Evolutionary conservation across 2,113 vertebrate genomes (phyloP).

Genomic region (Coregonus clupeaformis): DNA sequence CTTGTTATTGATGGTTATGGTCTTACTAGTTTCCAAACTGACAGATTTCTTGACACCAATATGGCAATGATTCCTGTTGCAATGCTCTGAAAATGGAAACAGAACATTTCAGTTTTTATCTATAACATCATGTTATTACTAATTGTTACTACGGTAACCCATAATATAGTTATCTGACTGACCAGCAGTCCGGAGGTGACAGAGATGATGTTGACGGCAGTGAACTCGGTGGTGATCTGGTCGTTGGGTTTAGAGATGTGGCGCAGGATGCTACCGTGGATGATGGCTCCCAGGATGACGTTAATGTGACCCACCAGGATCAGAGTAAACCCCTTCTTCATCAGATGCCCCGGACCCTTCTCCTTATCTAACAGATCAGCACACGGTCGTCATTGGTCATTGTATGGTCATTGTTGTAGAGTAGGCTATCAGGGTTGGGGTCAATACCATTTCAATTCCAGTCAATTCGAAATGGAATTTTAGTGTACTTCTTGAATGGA

Average conservation of each 20-base stretch:
- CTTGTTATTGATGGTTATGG: not conserved
- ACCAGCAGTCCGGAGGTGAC: constrained; percentile 89
- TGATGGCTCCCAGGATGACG: constrained; percentile 86
- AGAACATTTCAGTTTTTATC: too few species aligned
- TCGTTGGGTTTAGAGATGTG: constrained; percentile 83
- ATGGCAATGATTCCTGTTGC: constrained; percentile 84
- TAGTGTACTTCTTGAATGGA: too few species aligned
- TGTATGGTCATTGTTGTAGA: too few species aligned
- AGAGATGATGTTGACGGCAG: constrained; percentile 82
- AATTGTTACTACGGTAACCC: not conserved
- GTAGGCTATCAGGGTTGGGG: too few species aligned
- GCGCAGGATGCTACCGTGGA: constrained; percentile 86
- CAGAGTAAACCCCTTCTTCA: constrained; percentile 82
- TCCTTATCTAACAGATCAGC: constrained; percentile 68
- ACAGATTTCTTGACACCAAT: constrained; percentile 83
- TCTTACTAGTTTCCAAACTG: constrained; percentile 68
- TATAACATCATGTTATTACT: too few species aligned
- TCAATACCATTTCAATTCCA: too few species aligned
- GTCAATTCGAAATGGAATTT: too few species aligned
- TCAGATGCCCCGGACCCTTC: constrained; percentile 77
- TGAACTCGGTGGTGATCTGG: constrained; percentile 79
- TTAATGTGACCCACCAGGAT: constrained; percentile 89
- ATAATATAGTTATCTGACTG: constrained; percentile 40
- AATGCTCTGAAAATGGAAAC: constrained; percentile 75
- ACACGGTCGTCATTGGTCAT: too few species aligned